Base-by-base conservation (phyloP, 2,113 vertebrate genomes). In the Channa argus region DNA sequence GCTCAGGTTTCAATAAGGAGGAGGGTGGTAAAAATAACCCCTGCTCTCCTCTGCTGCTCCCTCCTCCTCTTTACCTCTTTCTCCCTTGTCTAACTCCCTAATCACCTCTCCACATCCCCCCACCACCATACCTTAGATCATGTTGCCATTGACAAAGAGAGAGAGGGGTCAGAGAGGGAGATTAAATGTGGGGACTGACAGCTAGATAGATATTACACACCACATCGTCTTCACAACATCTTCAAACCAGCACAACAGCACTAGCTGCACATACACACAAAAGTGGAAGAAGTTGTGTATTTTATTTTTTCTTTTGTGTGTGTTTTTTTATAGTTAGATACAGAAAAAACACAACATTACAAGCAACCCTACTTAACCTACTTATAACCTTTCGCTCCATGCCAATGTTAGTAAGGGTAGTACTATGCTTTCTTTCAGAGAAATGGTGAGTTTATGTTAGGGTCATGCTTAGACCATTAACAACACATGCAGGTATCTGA, bases 1-100 rank as follows among this genome's bases (percentile, higher is more conserved):
- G 91, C 90, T 95, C 92, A 84, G 88, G 92, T 94, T 93, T 94
- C 92, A 92, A 83, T 87, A 79, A 89, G 84, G 74, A 89, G 88
- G 77, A 88, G 80, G 79, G 82, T 77, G 87, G 89, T 91, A 94
- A 94, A 93, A 94, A 91, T 92, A 93, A 79, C 88, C 91, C 84
- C 84, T 71, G 82, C 89, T 84, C 82, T 88, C 88, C 83, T 86
- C 68, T 71, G 75, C 71, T 55, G 80, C 55, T 77, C 47, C 78
- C 82, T 82, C 80, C 69, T 65, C 79, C 77, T 54, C 75, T 78
- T 71, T 69, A 63, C 77, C 74, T 84, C 83, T 74, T 77, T 73
- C 79, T 84, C 73, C 65, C 54, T 82, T 84, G 63, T 83, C 80
- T 74, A 81, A 74, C 84, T 86, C 81, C 85, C 85, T 63, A 83